phyloP scores from a whole-genome alignment of 2,113 vertebrate genomes.

The Notechis scutatus region DNA sequence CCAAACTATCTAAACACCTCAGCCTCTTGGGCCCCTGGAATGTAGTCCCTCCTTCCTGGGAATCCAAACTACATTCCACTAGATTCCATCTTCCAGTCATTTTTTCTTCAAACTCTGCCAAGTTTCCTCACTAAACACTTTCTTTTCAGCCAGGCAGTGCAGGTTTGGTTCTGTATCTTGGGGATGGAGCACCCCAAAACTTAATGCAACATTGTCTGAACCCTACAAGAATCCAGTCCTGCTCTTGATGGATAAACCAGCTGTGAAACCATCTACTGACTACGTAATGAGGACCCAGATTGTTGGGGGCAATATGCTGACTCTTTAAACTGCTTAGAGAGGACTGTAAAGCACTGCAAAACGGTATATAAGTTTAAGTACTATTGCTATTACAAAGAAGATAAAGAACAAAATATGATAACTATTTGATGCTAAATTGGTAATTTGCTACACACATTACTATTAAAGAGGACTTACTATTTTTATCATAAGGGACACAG shows the following conservation, averaged over 20 bases:
- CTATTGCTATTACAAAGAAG: neutral
- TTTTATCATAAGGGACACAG: neutral
- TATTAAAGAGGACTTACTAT: neutral
- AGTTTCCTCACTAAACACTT: neutral
- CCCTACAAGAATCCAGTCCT: neutral
- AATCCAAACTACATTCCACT: neutral
- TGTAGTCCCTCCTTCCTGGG: neutral
- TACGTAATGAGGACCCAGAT: too few species aligned
- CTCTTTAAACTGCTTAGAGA: too few species aligned
- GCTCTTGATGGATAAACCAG: neutral
- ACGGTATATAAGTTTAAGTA: too few species aligned
- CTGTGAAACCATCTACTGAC: neutral
- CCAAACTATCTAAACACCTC: neutral
- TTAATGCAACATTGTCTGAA: neutral
- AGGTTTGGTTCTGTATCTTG: neutral
- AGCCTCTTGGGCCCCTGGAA: neutral
- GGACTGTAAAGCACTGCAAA: too few species aligned
- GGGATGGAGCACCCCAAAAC: neutral
- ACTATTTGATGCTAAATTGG: neutral
- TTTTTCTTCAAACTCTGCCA: neutral
- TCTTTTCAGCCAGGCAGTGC: neutral
- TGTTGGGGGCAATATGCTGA: too few species aligned
- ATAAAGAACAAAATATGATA: neutral
- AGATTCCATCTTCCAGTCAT: neutral
- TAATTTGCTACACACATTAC: neutral